A percentile compares a stretch with the other conserved stretches of the same genome.
Conservation (phyloP, 2,888 invertebrate species). For the Panopea generosa region DNA sequence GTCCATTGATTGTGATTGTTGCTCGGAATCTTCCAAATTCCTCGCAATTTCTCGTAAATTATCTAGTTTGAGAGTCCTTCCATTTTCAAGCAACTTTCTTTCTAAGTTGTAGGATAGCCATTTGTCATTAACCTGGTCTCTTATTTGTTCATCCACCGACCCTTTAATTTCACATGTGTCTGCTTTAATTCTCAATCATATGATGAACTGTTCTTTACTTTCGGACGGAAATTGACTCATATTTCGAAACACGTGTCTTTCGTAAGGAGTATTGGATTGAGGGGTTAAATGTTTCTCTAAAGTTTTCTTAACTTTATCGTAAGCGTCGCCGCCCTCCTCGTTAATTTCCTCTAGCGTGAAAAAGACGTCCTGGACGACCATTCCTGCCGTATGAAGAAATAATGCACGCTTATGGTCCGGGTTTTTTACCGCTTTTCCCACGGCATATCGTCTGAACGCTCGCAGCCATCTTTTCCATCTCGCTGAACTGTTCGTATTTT, state of each 20-base stretch:
- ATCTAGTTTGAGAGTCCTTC: background rate
- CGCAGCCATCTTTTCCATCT: too few relatives aligned
- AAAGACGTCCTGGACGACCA: constrained; percentile 4
- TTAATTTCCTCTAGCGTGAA: constrained; percentile 7
- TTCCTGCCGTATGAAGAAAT: too few relatives aligned
- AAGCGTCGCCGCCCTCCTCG: background rate
- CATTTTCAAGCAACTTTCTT: background rate
- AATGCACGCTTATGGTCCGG: too few relatives aligned
- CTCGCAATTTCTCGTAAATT: background rate
- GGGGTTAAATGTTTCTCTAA: background rate
- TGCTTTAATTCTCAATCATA: background rate
- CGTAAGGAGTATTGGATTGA: background rate
- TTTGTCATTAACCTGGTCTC: too few relatives aligned
- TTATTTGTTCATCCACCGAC: too few relatives aligned
- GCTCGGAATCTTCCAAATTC: background rate
- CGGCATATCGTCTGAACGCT: too few relatives aligned
- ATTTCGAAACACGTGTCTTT: background rate
- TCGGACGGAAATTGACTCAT: background rate
- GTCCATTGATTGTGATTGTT: background rate
- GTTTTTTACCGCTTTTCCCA: too few relatives aligned
- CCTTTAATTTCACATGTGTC: background rate
- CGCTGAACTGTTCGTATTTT: too few relatives aligned
- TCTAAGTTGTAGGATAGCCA: background rate
- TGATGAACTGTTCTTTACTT: background rate
- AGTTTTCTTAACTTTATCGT: background rate